Conservation (phyloP, 1,140 invertebrate genomes). For the Steinernema feltiae region DNA sequence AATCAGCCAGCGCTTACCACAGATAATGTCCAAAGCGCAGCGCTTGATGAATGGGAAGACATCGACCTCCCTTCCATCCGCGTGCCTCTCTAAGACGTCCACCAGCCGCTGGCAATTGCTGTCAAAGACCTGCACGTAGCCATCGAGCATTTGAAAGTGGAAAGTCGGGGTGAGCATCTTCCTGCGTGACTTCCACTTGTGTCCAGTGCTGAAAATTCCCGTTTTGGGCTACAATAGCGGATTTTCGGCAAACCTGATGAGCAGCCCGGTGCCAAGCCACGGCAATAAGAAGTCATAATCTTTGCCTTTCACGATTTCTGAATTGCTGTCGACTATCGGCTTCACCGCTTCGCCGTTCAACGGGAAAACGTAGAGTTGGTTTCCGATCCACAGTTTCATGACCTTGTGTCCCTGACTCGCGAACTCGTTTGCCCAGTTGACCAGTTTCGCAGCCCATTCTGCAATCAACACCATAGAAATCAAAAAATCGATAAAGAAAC, state of each 20-base stretch:
- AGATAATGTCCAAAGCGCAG: constrained; percentile 80
- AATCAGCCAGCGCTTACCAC: constrained; percentile 63
- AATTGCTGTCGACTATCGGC: constrained; percentile 21
- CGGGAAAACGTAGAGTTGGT: constrained; percentile 10
- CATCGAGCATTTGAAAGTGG: constrained; percentile 65
- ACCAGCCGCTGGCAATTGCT: constrained; percentile 68
- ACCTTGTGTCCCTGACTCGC: constrained; percentile 11
- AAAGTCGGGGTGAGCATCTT: constrained; percentile 83
- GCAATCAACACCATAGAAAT: not conserved
- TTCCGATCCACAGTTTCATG: constrained; percentile 12
- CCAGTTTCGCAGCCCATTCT: constrained; percentile 16
- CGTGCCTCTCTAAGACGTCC: constrained; percentile 64
- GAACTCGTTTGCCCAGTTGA: constrained; percentile 11
- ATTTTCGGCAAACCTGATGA: constrained; percentile 18
- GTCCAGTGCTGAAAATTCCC: constrained; percentile 64
- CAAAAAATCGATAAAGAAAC: not conserved
- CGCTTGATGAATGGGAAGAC: constrained; percentile 71
- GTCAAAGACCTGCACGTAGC: constrained; percentile 72
- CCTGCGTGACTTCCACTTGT: constrained; percentile 71
- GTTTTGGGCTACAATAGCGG: not conserved
- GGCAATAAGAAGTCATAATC: constrained; percentile 29
- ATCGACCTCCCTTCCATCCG: constrained; percentile 66
- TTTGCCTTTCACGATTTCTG: constrained; percentile 28
- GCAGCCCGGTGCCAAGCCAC: constrained; percentile 30
- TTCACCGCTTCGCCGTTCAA: constrained; percentile 16